Evolutionary conservation across 2,113 vertebrate species (phyloP), one percentile per base, ranked within the genome.

Genomic region (Cephalopholis sonnerati): DNA sequence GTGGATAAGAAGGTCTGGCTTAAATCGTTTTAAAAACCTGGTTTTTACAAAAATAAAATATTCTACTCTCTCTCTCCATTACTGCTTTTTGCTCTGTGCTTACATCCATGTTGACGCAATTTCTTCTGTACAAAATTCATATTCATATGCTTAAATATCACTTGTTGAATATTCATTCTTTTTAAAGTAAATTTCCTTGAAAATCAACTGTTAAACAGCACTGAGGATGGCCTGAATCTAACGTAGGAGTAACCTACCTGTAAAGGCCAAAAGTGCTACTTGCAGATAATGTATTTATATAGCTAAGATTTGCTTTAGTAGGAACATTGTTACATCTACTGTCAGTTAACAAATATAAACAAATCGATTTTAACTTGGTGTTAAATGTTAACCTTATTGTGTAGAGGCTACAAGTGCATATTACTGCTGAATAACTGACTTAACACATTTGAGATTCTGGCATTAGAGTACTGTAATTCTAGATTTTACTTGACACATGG

Each of bases 31-130:
- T 86, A 85, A 91, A 36, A 92, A 89, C 67, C 36, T 77, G 87
- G 68, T 93, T 93, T 94, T 92, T 93, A 92, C 88, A 85, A 85
- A 91, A 93, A 93, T 92, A 90, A 94, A 92, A 91, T 76, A 81
- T 81, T 87, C 39, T 84, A 74, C 88, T 87, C 81, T 90, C 89
- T 89, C 67, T 79, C 81, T 90, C 85, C 65, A 83, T 57, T 17
- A 69, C 55, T 81, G 76, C 24, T 39, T 29, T 44, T 69, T 65
- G 16, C 27, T 78, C n/a, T 81, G 59, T 79, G 44, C 22, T 77
- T 79, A 9, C 27, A 24, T 80, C 18, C 4, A 25, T 51, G 20
- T 25, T 1, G 24, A 5, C 2, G 13, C 18, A 27, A 6, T 16
- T 62, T 62, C 0, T 25, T 69, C 41, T 16, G 1, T 25, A 22